Percentiles rank a stretch among this genome's conserved stretches.
Conservation (phyloP, 2,888 invertebrate species). For the Ennomos fuscantarius region DNA sequence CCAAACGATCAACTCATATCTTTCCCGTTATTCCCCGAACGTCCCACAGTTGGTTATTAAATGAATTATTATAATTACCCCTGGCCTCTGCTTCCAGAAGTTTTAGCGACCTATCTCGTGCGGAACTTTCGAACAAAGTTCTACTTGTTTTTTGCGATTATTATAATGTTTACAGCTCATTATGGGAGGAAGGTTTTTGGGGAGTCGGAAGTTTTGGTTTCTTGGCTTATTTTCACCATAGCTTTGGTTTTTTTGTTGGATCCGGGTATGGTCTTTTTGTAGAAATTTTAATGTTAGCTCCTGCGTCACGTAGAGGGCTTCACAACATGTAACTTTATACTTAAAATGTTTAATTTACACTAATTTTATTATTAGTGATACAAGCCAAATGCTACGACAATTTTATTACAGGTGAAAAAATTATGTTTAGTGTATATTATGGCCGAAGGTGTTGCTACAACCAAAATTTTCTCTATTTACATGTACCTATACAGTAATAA, state of each 20-base stretch:
- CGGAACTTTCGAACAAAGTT: slow-evolving; percentile 55
- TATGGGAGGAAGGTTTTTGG: slow-evolving; percentile 27
- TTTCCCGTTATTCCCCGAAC: slow-evolving; percentile 38
- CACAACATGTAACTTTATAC: too few species aligned
- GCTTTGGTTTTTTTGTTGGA: slow-evolving; percentile 7
- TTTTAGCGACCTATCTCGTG: slow-evolving; percentile 62
- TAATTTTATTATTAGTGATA: too few species aligned
- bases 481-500: too few species aligned
- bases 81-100: slow-evolving; percentile 66
- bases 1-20: slow-evolving; percentile 1
- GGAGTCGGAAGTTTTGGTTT: slow-evolving; percentile 16
- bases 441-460: too few species aligned
- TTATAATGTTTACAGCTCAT: slow-evolving; percentile 40
- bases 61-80: slow-evolving; percentile 79
- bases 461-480: too few species aligned
- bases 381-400: too few species aligned
- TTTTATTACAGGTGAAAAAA: not conserved
- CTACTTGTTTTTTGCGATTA: slow-evolving; percentile 47
- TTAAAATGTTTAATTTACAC: too few species aligned
- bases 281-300: too few species aligned
- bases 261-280: too few species aligned
- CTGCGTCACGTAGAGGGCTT: too few species aligned
- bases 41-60: slow-evolving; percentile 44
- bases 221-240: slow-evolving; percentile 22
- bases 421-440: too few species aligned